phyloP scores from a whole-genome alignment of 2,888 invertebrate genomes.

The Lomographa bimaculata region DNA sequence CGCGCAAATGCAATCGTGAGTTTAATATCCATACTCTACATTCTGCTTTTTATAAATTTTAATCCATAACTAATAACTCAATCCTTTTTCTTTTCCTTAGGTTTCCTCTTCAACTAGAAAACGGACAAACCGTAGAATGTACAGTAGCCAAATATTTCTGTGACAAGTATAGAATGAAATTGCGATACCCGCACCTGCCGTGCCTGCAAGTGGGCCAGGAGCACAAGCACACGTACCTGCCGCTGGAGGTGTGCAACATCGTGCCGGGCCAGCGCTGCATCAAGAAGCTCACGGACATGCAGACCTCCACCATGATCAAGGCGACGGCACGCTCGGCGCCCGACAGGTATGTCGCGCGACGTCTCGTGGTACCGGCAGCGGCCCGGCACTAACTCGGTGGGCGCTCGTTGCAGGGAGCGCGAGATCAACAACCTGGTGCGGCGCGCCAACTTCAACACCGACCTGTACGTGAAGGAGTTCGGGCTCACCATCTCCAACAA shows the following conservation, averaged over 20 bases:
- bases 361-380: not conserved
- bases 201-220: slow-evolving; percentile 99
- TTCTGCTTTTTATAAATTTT: no score
- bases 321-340: slow-evolving; percentile 99
- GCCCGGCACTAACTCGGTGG: not conserved
- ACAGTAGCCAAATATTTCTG: slow-evolving; percentile 99
- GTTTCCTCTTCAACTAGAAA: slow-evolving; percentile 99
- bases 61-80: no score
- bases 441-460: slow-evolving; percentile 99
- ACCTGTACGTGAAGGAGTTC: slow-evolving; percentile 99
- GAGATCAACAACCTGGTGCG: slow-evolving; percentile 99
- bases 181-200: slow-evolving; percentile 98
- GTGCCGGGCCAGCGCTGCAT: slow-evolving; percentile 99
- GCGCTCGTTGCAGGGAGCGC: slow-evolving; percentile 86
- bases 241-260: slow-evolving; percentile 99
- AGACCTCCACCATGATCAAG: slow-evolving; percentile 99
- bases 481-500: slow-evolving; percentile 98
- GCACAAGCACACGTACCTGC: slow-evolving; percentile 99
- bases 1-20: slow-evolving; percentile 99
- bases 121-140: slow-evolving; percentile 99
- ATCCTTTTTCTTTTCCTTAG: slow-evolving; percentile 79
- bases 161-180: slow-evolving; percentile 99
- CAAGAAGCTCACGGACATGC: slow-evolving; percentile 99
- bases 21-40: no score
- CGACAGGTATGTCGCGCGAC: slow-evolving; percentile 69